Evolutionary conservation across 2,888 invertebrate genomes (phyloP).

Genomic region (Petrolisthes manimaculis): DNA sequence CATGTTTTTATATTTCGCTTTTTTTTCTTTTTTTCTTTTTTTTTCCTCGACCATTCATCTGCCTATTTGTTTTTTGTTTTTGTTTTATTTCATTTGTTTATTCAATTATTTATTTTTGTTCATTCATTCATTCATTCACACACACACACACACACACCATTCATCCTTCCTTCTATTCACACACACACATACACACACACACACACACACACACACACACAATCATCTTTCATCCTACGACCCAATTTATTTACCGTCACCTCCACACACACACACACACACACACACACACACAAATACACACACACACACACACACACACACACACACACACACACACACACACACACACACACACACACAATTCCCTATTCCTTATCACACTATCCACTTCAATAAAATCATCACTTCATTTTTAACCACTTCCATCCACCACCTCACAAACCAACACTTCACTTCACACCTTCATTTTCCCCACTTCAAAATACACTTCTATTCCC

Average conservation of each 20-base stretch:
- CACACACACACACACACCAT: neutral
- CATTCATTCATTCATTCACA: neutral
- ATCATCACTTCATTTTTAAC: neutral
- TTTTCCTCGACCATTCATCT: neutral
- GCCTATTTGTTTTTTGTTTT: neutral
- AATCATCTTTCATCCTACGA: neutral
- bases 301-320: no score
- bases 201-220: no score
- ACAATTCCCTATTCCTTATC: neutral
- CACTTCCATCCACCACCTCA: neutral
- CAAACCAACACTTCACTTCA: neutral
- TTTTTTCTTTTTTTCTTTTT: neutral
- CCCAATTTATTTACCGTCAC: neutral
- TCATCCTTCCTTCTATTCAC: neutral
- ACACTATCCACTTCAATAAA: neutral
- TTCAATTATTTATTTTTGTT: neutral
- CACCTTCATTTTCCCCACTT: neutral
- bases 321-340: no score
- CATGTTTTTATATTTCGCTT: no score
- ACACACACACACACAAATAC: no score
- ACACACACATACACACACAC: no score
- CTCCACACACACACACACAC: neutral
- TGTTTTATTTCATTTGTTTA: neutral
- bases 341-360: no score
- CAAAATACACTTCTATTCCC: neutral